Base-by-base conservation (phyloP, 1,140 invertebrate genomes). In the Drosophila nigromelanica region DNA sequence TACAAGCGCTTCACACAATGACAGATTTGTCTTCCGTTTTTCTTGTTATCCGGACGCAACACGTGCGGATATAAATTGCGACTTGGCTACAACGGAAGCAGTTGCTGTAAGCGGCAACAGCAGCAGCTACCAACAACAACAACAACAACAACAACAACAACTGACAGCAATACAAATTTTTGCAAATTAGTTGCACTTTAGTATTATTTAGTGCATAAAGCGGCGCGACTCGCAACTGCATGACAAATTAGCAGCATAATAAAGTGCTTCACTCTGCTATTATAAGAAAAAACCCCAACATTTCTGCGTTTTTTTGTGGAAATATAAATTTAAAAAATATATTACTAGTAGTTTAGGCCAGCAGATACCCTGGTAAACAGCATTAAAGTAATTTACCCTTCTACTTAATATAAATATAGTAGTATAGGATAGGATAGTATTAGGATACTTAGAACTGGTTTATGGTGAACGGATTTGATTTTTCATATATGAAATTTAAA, bases 111-210 rank as follows among this genome's bases (percentile, higher is more conserved):
- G 47, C 72, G 56, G 30, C 78, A 61, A 43, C 52, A 43, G 42
- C 24, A 73, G 40, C 63, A 35, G 40, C 40, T 52, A 40, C 33
- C 33, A 24, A 24, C 30, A 33, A 33, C 30, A 33, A 33, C 8
- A 35, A 33, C 30, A 43, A 12, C 61, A 51, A 12, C 52, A 18
- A 50, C 21, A 35, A 35, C 69, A 70, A 61, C 43, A 55, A 70
- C 63, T 66, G 60, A 71, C 68, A 73, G 61, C 59, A 76, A 58
- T 64, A 73, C 69, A 71, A 78, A 68, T 68, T 81, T 80, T 78
- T 78, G 75, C 80, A 82, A 75, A 82, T 80, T 75, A 83, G 76
- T 78, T 85, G 80, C 80, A 85, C 80, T 83, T 77, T 60, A 73
- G 80, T 74, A 78, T 64, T 80, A 68, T 78, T 69, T 74, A 76